Percentiles rank a stretch among this genome's conserved stretches.
These are phyloP conservation scores for Paraescarpia echinospica DNA, from an alignment of 1,140 invertebrate species.

Conservation along the genomic window DNA sequence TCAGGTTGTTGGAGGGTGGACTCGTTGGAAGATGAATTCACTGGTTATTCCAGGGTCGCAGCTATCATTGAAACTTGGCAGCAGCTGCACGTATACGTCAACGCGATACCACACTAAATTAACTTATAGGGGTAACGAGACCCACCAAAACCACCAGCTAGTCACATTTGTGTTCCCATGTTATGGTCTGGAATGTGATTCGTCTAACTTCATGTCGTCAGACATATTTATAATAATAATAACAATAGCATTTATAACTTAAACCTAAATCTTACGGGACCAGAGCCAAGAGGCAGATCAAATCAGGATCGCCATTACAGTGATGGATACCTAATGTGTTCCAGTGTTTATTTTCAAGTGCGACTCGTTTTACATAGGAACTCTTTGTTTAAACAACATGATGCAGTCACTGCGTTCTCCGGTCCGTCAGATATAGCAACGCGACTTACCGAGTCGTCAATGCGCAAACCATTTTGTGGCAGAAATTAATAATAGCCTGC, in stretches of 20 bases:
- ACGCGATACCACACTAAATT: neutral
- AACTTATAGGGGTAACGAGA: neutral
- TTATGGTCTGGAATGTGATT: neutral
- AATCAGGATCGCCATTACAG: too few species aligned
- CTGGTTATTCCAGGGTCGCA: neutral
- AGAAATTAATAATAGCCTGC: too few species aligned
- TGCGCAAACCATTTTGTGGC: too few species aligned
- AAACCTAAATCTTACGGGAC: too few species aligned
- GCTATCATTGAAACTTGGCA: neutral
- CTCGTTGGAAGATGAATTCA: neutral
- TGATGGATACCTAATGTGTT: neutral
- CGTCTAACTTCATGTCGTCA: neutral
- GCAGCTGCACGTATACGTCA: neutral
- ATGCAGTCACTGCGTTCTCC: too few species aligned
- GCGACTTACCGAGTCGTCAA: too few species aligned
- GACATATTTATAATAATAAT: neutral
- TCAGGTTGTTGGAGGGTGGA: neutral
- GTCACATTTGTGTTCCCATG: too few species aligned
- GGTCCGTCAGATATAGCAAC: too few species aligned
- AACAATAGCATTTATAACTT: too few species aligned
- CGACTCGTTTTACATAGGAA: too few species aligned
- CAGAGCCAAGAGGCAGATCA: too few species aligned
- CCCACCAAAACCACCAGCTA: neutral
- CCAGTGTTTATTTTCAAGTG: neutral
- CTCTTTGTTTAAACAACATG: too few species aligned